Percentiles rank a stretch among this genome's conserved stretches.
phyloP scores from a whole-genome alignment of 2,888 invertebrate species.

The Terebella lapidaria region DNA sequence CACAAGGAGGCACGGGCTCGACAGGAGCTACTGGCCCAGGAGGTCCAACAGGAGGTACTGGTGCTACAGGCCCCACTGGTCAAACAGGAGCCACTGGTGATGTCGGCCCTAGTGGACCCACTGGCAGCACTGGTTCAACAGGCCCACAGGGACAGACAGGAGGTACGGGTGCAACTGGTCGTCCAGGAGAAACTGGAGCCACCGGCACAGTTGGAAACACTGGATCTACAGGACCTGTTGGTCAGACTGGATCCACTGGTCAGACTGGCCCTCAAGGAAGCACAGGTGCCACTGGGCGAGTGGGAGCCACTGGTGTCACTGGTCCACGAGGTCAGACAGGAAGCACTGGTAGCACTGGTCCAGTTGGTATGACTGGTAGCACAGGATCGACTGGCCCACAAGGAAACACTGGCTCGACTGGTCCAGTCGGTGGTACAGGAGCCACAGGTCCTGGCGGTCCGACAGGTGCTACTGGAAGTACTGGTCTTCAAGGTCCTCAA shows the following conservation, averaged over 20 bases:
- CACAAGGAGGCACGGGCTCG: background rate
- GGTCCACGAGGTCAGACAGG: slow-evolving; percentile 8
- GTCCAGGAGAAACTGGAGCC: slow-evolving; percentile 10
- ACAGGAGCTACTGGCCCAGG: slow-evolving; percentile 2
- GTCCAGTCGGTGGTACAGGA: slow-evolving; percentile 9
- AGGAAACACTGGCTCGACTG: slow-evolving; percentile 12
- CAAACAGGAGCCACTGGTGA: slow-evolving; percentile 1
- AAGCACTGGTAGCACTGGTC: background rate
- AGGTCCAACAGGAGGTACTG: slow-evolving; percentile 15
- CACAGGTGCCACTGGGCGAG: slow-evolving; percentile 10
- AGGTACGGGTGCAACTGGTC: slow-evolving; percentile 9
- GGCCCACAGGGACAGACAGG: slow-evolving; percentile 10
- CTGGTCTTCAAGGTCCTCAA: background rate
- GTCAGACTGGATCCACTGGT: slow-evolving; percentile 15
- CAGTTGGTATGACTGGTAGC: slow-evolving; percentile 3
- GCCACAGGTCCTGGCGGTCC: slow-evolving; percentile 10
- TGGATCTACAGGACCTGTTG: slow-evolving; percentile 13
- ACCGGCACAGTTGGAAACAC: slow-evolving; percentile 10
- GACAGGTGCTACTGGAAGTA: slow-evolving; percentile 7
- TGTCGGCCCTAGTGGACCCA: slow-evolving; percentile 8
- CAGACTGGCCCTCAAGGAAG: slow-evolving; percentile 6
- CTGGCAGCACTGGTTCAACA: slow-evolving; percentile 3
- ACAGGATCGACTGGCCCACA: slow-evolving; percentile 5
- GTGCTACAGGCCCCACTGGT: slow-evolving; percentile 2
- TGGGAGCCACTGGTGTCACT: slow-evolving; percentile 14